phyloP scores from a whole-genome alignment of 1,140 invertebrate species.

The Melipona quadrifasciata region DNA sequence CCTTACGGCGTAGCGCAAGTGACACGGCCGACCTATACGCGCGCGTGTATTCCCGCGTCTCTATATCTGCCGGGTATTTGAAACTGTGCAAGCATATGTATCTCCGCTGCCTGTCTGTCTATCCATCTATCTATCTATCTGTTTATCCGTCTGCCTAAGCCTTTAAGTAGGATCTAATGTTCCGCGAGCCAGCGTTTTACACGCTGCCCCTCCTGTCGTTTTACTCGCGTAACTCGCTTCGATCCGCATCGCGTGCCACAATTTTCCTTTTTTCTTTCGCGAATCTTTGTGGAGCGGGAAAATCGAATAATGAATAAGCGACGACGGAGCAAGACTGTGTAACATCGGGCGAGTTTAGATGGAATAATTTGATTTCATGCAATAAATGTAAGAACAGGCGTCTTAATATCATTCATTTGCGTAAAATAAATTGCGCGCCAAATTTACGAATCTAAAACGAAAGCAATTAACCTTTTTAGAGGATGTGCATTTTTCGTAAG shows the following conservation, averaged over 20 bases:
- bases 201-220: neutral
- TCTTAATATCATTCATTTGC: neutral
- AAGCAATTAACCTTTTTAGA: too few species aligned
- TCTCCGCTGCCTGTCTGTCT: slow-evolving; percentile 5
- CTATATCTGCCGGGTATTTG: slow-evolving; percentile 10
- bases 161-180: slow-evolving; percentile 28
- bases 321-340: too few species aligned
- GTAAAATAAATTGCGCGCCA: too few species aligned
- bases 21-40: slow-evolving; percentile 35
- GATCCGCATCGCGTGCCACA: neutral
- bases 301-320: neutral
- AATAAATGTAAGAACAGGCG: neutral
- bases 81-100: slow-evolving; percentile 30
- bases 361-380: neutral
- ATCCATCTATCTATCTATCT: slow-evolving; percentile 14
- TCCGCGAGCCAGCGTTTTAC: neutral
- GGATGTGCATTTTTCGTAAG: too few species aligned
- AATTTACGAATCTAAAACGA: too few species aligned
- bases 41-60: neutral
- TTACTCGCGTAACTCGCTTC: neutral
- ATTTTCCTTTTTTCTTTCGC: too few species aligned
- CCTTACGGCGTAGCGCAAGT: slow-evolving; percentile 36
- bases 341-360: neutral
- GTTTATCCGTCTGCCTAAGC: slow-evolving; percentile 19
- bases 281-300: neutral